Evolutionary conservation across 1,140 invertebrate species (phyloP), one percentile per base, ranked within the genome.

Genomic region (Orchesella cincta): DNA sequence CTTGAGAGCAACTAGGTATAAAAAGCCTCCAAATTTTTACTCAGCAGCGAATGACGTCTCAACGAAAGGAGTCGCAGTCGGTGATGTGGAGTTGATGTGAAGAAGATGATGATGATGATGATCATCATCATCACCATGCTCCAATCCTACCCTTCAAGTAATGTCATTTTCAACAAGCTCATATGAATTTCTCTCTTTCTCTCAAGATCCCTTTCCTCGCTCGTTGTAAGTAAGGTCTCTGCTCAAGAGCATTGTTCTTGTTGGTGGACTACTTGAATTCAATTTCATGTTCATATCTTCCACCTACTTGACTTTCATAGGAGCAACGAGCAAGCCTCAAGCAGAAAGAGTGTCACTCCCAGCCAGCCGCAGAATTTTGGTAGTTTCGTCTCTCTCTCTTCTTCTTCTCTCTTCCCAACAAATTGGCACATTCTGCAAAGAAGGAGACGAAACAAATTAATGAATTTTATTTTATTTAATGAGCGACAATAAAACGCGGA

Each of bases 201-300:
- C n/a, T n/a, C n/a, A n/a, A n/a, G n/a, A n/a, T n/a, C n/a, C 39
- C 39, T 46, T 46, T 46, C 20, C 39, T 46, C 20, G 8, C 39
- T 46, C 8, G 39, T 12, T 20, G 20, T 8, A 46, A 46, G 20
- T 12, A 46, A 12, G 39, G 20, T 46, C 39, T 8, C 39, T 46
- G 39, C 39, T 46, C 39, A 46, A 46, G 26, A 16, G 23, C 23
- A 5, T 12, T 62, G 54, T 28, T 62, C 54, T 62, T 28, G 54
- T 62, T 62, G 20, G 39, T 46, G 39, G 39, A n/a, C n/a, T n/a
- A n/a, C n/a, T n/a, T n/a, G n/a, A n/a, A n/a, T n/a, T n/a, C n/a
- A n/a, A n/a, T n/a, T n/a, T n/a, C n/a, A n/a, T 57, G 54, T 57
- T 57, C 54, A 57, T 57, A 67, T 67, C 62, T 67, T 67, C 62